phyloP scores from a whole-genome alignment of 2,797 vertebrate genomes.

The Syncerus caffer region DNA sequence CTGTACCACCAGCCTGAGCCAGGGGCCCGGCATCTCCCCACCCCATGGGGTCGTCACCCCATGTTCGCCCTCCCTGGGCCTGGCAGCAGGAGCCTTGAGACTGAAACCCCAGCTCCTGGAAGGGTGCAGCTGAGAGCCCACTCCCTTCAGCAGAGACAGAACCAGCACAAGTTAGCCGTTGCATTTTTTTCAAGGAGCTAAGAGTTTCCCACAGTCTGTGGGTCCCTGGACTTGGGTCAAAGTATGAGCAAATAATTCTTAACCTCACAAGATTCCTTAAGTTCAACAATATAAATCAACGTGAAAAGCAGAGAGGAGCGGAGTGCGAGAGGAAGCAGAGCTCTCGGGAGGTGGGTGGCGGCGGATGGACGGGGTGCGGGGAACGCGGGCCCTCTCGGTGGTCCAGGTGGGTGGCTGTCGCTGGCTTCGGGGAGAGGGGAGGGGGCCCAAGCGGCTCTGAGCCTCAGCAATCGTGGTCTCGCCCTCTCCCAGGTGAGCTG shows the following conservation, averaged over 20 bases:
- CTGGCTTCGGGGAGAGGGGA: neutral
- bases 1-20: rapidly evolving
- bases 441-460: neutral
- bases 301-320: neutral
- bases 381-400: rapidly evolving
- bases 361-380: neutral
- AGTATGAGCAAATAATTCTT: conserved; percentile 7
- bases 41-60: rapidly evolving
- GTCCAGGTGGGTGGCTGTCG: neutral
- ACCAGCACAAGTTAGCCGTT: neutral
- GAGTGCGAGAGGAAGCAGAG: neutral
- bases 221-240: neutral
- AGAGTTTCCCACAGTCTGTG: neutral
- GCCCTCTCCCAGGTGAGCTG: neutral
- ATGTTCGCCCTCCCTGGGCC: rapidly evolving
- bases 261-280: neutral
- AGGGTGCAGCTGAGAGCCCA: neutral
- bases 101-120: neutral
- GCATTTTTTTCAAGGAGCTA: neutral
- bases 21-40: rapidly evolving
- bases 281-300: neutral
- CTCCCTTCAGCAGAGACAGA: neutral
- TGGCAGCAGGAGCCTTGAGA: neutral
- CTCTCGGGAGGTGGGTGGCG: neutral
- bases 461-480: rapidly evolving